phyloP scores from a whole-genome alignment of 2,797 vertebrate genomes.

The Sparidentex hasta region DNA sequence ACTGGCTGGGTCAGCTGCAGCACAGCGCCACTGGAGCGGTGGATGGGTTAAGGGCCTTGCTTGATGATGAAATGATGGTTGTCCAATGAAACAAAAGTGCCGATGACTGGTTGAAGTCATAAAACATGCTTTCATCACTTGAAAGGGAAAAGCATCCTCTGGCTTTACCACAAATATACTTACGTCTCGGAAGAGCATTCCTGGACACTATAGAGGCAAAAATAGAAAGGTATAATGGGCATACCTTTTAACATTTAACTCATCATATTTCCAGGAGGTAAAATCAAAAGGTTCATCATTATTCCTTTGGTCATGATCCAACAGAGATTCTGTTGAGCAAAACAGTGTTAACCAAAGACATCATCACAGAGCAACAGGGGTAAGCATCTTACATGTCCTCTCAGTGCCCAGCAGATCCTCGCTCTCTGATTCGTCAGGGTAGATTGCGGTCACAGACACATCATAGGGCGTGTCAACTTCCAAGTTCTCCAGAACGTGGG shows the following conservation, averaged over 20 bases:
- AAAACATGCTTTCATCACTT: slow-evolving; percentile 75
- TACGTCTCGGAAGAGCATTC: slow-evolving; percentile 70
- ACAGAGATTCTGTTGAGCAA: slow-evolving; percentile 34
- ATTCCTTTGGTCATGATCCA: slow-evolving; percentile 32
- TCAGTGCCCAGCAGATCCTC: slow-evolving; percentile 93
- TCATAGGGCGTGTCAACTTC: slow-evolving; percentile 93
- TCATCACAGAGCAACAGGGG: background rate
- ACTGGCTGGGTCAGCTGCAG: slow-evolving; percentile 52
- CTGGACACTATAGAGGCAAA: slow-evolving; percentile 80
- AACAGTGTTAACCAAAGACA: background rate
- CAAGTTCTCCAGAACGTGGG: slow-evolving; percentile 89
- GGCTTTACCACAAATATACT: slow-evolving; percentile 75
- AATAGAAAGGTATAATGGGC: slow-evolving; percentile 77
- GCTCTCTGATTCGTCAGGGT: slow-evolving; percentile 98
- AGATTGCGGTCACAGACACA: slow-evolving; percentile 95
- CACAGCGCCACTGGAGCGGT: slow-evolving; percentile 51
- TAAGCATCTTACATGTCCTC: slow-evolving; percentile 90
- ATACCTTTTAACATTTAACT: slow-evolving; percentile 59
- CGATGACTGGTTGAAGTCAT: slow-evolving; percentile 62
- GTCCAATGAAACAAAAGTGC: slow-evolving; percentile 59
- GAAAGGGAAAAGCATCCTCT: slow-evolving; percentile 60
- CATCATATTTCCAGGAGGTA: slow-evolving; percentile 42
- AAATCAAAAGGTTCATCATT: slow-evolving; percentile 20
- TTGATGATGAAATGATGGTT: slow-evolving; percentile 70
- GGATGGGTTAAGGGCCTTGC: slow-evolving; percentile 68